These are phyloP conservation scores for Pseudomyrmex cubaensis DNA, from an alignment of 1,140 invertebrate genomes.

Conservation along the genomic window DNA sequence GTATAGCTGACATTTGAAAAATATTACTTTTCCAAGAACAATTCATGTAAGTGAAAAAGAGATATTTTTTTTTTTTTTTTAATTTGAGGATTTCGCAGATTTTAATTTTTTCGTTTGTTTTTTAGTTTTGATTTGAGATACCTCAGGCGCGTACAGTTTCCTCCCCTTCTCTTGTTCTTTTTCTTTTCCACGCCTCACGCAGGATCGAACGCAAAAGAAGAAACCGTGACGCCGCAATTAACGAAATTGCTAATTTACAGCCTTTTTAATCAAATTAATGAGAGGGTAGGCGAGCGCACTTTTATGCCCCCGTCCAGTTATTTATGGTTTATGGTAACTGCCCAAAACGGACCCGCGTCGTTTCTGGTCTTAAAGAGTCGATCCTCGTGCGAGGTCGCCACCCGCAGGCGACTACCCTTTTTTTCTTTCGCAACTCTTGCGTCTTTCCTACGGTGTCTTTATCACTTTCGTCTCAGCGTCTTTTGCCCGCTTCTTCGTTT, in stretches of 20 bases:
- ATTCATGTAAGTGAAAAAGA: too few relatives aligned
- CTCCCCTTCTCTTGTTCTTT: constrained; percentile 4
- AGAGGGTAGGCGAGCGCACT: constrained; percentile 64
- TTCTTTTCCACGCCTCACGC: constrained; percentile 4
- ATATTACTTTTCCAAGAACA: background rate
- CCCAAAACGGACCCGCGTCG: constrained; percentile 64
- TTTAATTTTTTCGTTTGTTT: background rate
- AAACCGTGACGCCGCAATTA: constrained; percentile 73
- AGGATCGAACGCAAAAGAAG: constrained; percentile 35
- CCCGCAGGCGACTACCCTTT: constrained; percentile 29
- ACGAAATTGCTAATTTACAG: constrained; percentile 74
- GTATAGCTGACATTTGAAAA: background rate
- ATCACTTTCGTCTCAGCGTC: constrained; percentile 37
- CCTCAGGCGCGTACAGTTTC: background rate
- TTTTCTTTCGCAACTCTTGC: constrained; percentile 36
- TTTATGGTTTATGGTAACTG: constrained; percentile 77
- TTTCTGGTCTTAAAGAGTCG: constrained; percentile 11
- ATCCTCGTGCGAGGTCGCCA: constrained; percentile 7
- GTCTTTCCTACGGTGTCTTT: constrained; percentile 40
- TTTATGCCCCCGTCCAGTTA: constrained; percentile 71
- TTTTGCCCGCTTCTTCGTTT: constrained; percentile 35
- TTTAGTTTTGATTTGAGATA: constrained; percentile 15
- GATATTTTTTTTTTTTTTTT: too few relatives aligned
- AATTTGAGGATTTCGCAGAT: too few relatives aligned
- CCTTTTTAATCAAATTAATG: constrained; percentile 77